phyloP scores from a whole-genome alignment of 2,113 vertebrate genomes.

The Coturnix japonica region DNA sequence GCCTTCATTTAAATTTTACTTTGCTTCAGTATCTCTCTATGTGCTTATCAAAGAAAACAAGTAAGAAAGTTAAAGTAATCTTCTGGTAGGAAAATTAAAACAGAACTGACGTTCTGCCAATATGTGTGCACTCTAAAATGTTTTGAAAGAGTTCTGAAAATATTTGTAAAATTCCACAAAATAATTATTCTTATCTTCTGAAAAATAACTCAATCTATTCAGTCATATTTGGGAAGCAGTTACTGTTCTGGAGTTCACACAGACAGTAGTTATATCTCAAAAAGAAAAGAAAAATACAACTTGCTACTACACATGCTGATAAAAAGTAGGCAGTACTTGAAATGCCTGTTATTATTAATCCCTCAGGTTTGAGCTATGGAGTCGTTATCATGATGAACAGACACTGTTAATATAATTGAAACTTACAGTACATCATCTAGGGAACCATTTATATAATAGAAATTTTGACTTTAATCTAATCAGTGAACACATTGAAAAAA shows the following conservation, averaged over 20 bases:
- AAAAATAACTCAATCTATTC: neutral
- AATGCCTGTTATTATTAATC: conserved; percentile 53
- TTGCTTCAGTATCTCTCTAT: neutral
- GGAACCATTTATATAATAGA: conserved; percentile 36
- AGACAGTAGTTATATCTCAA: neutral
- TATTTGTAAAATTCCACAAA: conserved; percentile 4
- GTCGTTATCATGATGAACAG: conserved; percentile 52
- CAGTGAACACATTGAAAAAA: neutral
- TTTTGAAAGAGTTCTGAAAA: neutral
- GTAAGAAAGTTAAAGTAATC: neutral
- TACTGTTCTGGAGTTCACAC: neutral
- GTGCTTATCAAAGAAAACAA: neutral
- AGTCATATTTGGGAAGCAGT: neutral
- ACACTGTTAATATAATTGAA: conserved; percentile 64
- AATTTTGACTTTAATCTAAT: conserved; percentile 56
- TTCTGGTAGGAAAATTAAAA: neutral
- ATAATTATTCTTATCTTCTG: neutral
- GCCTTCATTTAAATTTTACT: neutral
- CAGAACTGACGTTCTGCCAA: neutral
- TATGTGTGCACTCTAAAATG: neutral
- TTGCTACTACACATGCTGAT: conserved; percentile 22
- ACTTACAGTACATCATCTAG: conserved; percentile 38
- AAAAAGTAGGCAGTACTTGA: conserved; percentile 21
- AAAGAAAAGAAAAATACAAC: neutral
- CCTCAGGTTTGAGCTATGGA: neutral